Evolutionary conservation across 35 echinoderm and acorn worm species (phyloP).

Genomic region (Heliocidaris erythrogramma): DNA sequence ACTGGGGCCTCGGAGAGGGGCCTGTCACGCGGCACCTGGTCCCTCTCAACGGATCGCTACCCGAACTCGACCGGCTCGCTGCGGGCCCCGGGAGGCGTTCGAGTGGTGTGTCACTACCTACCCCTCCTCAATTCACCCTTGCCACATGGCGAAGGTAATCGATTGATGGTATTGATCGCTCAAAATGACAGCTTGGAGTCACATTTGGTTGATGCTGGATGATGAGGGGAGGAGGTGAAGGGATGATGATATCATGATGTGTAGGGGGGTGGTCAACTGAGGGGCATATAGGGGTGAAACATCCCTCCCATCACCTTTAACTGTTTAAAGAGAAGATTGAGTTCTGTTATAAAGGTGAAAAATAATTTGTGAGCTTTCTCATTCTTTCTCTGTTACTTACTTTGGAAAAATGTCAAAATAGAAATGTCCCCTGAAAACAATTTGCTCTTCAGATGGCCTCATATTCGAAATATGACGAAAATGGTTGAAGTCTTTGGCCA

Average conservation of each 20-base stretch:
- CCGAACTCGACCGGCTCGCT: constrained; percentile 36
- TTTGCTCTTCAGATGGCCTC: too few relatives aligned
- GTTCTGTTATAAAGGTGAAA: too few relatives aligned
- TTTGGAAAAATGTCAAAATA: background rate
- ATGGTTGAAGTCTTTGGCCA: too few relatives aligned
- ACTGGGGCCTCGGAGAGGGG: background rate
- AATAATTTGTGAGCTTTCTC: background rate
- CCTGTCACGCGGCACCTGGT: background rate
- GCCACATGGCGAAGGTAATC: constrained; percentile 4
- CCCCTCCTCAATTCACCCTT: constrained; percentile 2
- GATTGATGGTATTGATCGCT: constrained; percentile 38
- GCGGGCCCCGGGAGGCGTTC: constrained; percentile 38
- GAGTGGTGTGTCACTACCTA: constrained; percentile 28
- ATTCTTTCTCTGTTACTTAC: background rate
- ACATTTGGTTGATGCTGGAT: background rate
- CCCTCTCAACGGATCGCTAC: constrained; percentile 33
- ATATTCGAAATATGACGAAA: too few relatives aligned
- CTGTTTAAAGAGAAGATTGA: background rate
- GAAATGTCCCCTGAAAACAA: background rate
- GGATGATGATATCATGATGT: constrained; percentile 29
- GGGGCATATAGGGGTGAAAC: background rate
- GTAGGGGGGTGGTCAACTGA: background rate
- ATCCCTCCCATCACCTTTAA: background rate
- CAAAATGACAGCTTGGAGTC: constrained; percentile 32
- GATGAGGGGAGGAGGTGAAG: background rate